Base-by-base conservation (phyloP, 2,113 vertebrate genomes). In the Kryptolebias marmoratus region DNA sequence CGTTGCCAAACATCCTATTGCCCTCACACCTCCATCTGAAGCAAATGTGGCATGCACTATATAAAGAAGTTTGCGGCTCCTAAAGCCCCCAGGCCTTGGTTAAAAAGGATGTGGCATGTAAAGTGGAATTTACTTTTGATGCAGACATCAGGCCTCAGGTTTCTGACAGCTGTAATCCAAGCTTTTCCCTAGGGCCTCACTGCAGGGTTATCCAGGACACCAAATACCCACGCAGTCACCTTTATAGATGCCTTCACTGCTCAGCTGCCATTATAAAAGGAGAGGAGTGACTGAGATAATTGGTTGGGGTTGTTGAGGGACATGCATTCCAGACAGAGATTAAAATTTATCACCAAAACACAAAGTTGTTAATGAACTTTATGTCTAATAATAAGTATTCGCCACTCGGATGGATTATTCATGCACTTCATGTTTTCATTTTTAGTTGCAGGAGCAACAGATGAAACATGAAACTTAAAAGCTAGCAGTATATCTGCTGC, bases 91-190 rank as follows among this genome's bases (percentile, higher is more conserved):
- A 27, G 82, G 82, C 83, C 87, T 79, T 84, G 84, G 87, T 86
- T 69, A 87, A 87, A 91, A 85, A 85, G 89, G 82, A 91, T 86
- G 76, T 87, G 85, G 90, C 86, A 88, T 73, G 89, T 93, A 92
- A 92, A 94, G 92, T 91, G 90, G 92, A 93, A 93, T 92, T 92
- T 90, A 92, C 91, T 92, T 92, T 88, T 91, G 88, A 92, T 91
- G 83, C 84, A 82, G 89, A 94, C 92, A 92, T 90, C 82, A 47
- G 54, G 85, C 84, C 75, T 94, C 83, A 27, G 52, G 89, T 93
- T 94, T 91, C 93, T 68, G 75, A 77, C 71, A 72, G 79, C 83
- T 88, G 93, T 83, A 93, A 93, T 66, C 32, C 77, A 83, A 91
- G 67, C 85, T 80, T 62, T 64, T 77, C 78, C 73, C 79, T 2